phyloP scores from a whole-genome alignment of 2,888 invertebrate species.

The Oscheius sp. region DNA sequence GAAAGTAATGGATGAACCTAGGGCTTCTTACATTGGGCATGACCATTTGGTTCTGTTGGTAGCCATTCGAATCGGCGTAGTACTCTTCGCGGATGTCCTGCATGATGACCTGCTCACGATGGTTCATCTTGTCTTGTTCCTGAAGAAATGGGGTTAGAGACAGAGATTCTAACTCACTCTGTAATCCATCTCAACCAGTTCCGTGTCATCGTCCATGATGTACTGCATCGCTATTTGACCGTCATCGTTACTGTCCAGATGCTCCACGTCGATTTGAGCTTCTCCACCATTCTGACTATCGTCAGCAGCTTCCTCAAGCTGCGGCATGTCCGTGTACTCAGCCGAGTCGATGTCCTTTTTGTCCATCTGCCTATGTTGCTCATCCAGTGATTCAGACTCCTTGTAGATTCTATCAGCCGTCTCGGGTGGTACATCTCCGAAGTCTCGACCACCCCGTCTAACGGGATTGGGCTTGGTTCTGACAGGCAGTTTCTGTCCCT shows the following conservation, averaged over 20 bases:
- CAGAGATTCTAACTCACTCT: background rate
- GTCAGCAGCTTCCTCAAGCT: constrained; percentile 31
- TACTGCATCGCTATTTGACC: constrained; percentile 32
- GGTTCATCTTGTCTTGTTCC: constrained; percentile 11
- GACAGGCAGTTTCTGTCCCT: background rate
- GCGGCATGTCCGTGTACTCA: constrained; percentile 34
- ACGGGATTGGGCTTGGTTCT: background rate
- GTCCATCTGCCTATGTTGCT: constrained; percentile 3
- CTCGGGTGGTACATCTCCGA: constrained; percentile 20
- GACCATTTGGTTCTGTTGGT: constrained; percentile 25
- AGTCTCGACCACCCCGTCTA: constrained; percentile 14
- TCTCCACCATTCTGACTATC: constrained; percentile 10
- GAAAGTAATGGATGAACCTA: background rate
- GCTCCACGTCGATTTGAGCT: constrained; percentile 34
- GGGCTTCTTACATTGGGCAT: constrained; percentile 17
- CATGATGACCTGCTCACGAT: constrained; percentile 29
- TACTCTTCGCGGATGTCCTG: constrained; percentile 33
- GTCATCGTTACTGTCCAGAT: constrained; percentile 31
- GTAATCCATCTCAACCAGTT: constrained; percentile 29
- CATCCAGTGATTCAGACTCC: constrained; percentile 20
- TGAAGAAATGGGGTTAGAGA: constrained; percentile 1
- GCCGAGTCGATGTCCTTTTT: constrained; percentile 10
- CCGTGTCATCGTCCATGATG: constrained; percentile 31
- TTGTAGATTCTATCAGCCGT: constrained; percentile 26
- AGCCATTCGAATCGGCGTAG: constrained; percentile 16